Base-by-base conservation (phyloP, 2,797 vertebrate genomes). In the Halcyon smyrnensis region DNA sequence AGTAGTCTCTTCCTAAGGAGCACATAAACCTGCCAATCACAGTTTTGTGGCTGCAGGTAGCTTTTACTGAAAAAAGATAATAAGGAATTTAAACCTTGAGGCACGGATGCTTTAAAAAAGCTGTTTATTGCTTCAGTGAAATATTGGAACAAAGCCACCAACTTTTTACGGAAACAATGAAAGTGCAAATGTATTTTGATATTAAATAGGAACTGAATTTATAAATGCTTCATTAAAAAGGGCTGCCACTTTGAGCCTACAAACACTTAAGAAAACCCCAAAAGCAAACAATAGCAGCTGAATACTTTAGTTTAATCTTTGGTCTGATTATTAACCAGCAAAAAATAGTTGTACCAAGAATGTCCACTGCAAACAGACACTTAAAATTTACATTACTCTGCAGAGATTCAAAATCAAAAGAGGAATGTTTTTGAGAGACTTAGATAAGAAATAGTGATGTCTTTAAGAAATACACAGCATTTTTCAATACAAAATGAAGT, bases 121-220 rank as follows among this genome's bases (percentile, higher is more conserved):
- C 89, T 85, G 75, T 98, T 98, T 98, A 98, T 98, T 98, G 84
- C 94, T 84, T 96, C 63, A 93, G 95, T 95, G 94, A 97, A 96
- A 88, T 87, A 95, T 54, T 93, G 95, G 96, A 96, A 95, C 51
- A 85, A 84, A 95, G 34, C 89, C 93, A 93, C 60, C 89, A 81
- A 80, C 74, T 57, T 96, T 82, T 90, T 48, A 96, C 90, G 79
- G 84, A 75, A 96, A 87, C 92, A 96, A 86, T 82, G n/a, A 95
- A 98, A 98, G 98, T 98, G 97, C 97, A 97, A 96, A 96, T 92
- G 90, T 97, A 95, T 86, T 96, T 91, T 88, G 84, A 93, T 56
- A 95, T 96, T 90, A 96, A 96, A 97, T 78, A 97, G 80, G 83
- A 98, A 93, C 96, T 48, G 69, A 92, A 92, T 90, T 95, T 92